Evolutionary conservation across 2,797 vertebrate genomes (phyloP), one percentile per base, ranked within the genome.

Genomic region (Smutsia gigantea): DNA sequence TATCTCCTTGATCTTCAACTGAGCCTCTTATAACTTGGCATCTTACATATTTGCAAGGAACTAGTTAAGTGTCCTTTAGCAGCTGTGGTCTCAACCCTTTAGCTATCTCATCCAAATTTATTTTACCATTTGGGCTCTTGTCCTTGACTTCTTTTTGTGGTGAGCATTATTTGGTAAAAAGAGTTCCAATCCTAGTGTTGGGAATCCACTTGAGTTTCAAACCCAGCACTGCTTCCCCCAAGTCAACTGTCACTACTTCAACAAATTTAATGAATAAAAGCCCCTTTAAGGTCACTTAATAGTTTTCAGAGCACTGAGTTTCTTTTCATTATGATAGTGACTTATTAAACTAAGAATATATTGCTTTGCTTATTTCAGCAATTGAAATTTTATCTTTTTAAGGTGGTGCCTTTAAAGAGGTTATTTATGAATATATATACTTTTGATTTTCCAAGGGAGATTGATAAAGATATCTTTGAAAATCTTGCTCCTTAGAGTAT

Each of bases 191-290:
- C 29, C 42, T 77, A 64, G 13, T 46, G 2, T 42, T 85, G 4
- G 71, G 42, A 83, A 72, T 51, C 55, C 34, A 53, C 7, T 1
- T 87, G 29, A 19, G 23, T 89, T 34, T 91, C 31, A 69, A 64
- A n/a, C 21, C 19, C n/a, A 92, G 68, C 53, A 68, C 75, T 87
- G 59, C 18, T 77, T 78, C 71, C 96, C 89, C 94, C 89, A 94
- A 98, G 97, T 98, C 64, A 0, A 79, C 93, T 97, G 55, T 93
- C 4, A 0, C 97, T 96, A 51, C 90, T 96, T 97, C 90, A 97
- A 96, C 97, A 98, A 98, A 97, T 94, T 93, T 88, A 97, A 97
- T 87, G 95, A 97, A 98, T 98, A 97, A 98, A 98, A 98, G 93
- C 94, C 96, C 98, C 96, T 98, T 97, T 98, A 97, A 59, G 96